Evolutionary conservation across 2,797 vertebrate genomes (phyloP).

Genomic region (Molossus alvarezi): DNA sequence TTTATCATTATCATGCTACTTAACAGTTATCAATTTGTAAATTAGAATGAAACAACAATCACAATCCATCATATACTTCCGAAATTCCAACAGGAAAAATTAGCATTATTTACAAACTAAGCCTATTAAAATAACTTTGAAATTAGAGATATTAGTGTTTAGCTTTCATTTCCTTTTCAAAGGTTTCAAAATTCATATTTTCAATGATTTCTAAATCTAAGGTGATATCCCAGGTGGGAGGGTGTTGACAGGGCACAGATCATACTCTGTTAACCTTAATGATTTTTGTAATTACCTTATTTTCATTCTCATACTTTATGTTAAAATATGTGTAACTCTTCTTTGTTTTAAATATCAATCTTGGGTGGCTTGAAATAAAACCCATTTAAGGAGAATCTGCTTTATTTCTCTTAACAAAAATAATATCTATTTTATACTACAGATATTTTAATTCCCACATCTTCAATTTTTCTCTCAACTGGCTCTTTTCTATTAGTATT

Average conservation of each 20-base stretch:
- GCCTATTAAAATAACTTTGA: constrained; percentile 60
- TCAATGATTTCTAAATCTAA: constrained; percentile 15
- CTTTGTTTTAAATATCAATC: constrained; percentile 49
- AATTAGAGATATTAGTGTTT: background rate
- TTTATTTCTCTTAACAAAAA: constrained; percentile 60
- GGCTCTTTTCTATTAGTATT: constrained; percentile 26
- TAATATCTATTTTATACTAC: background rate
- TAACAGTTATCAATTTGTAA: constrained; percentile 55
- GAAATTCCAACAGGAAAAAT: constrained; percentile 61
- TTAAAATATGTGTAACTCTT: constrained; percentile 59
- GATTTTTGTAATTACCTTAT: constrained; percentile 32
- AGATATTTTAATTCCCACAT: constrained; percentile 48
- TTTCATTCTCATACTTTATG: constrained; percentile 44
- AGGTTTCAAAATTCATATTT: constrained; percentile 48
- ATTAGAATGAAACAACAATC: constrained; percentile 51
- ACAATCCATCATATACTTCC: constrained; percentile 26
- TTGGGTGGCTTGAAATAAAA: constrained; percentile 42
- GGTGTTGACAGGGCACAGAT: background rate
- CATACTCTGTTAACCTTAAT: background rate
- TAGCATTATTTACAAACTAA: constrained; percentile 64
- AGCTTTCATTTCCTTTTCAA: constrained; percentile 60
- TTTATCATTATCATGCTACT: constrained; percentile 53
- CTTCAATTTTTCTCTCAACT: background rate
- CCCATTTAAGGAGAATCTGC: background rate
- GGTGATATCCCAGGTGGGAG: background rate